A percentile compares a stretch with the other conserved stretches of the same genome.
These are phyloP conservation scores for Poicephalus gulielmi DNA, from an alignment of 2,113 vertebrate genomes.

Conservation along the genomic window DNA sequence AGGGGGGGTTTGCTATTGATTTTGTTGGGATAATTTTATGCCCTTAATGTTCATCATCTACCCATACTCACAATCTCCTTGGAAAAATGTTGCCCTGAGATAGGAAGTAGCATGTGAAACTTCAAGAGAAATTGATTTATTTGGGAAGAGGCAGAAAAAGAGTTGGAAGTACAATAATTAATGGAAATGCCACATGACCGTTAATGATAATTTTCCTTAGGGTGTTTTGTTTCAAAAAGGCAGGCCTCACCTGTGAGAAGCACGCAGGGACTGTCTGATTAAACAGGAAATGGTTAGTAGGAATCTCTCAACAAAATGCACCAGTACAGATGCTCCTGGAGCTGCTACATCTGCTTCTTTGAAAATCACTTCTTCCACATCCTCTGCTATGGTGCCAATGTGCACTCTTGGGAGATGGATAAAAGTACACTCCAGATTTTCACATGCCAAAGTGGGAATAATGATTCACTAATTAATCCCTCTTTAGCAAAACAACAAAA, in stretches of 20 bases:
- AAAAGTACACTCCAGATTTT: constrained; percentile 58
- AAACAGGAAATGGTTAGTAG: background rate
- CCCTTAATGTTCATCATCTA: background rate
- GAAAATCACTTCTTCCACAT: constrained; percentile 64
- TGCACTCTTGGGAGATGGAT: constrained; percentile 57
- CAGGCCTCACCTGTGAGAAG: constrained; percentile 12
- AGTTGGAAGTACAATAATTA: background rate
- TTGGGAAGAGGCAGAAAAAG: background rate
- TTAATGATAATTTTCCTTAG: background rate
- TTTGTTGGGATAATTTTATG: background rate
- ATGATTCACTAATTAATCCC: constrained; percentile 65
- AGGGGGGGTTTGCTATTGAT: background rate
- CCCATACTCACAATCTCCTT: background rate
- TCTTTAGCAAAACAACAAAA: constrained; percentile 39
- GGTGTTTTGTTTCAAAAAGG: background rate
- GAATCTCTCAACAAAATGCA: background rate
- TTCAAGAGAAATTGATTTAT: background rate
- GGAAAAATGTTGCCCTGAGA: background rate
- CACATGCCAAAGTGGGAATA: constrained; percentile 62
- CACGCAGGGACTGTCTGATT: background rate
- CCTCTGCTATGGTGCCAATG: constrained; percentile 59
- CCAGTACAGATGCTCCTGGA: constrained; percentile 26
- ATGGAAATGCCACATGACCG: background rate
- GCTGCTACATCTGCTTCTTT: constrained; percentile 66
- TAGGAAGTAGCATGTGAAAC: background rate